These are phyloP conservation scores for Colius striatus DNA, from an alignment of 2,113 vertebrate species.

Conservation along the genomic window DNA sequence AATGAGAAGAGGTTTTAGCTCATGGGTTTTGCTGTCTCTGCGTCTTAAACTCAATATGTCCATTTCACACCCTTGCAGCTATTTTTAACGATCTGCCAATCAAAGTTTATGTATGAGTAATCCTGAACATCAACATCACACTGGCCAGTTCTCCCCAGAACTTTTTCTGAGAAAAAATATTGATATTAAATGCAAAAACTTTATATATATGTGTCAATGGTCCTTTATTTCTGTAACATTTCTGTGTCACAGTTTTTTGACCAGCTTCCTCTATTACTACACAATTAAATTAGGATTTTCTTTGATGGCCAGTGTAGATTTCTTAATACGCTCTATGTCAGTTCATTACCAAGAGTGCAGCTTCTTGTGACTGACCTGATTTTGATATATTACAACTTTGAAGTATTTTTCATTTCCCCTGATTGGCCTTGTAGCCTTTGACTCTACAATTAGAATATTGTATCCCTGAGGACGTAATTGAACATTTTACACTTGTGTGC, in stretches of 20 bases:
- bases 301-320: neutral
- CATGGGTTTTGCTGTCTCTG: neutral
- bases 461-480: neutral
- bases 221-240: neutral
- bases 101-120: neutral
- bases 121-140: neutral
- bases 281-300: neutral
- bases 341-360: neutral
- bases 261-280: neutral
- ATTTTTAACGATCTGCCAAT: neutral
- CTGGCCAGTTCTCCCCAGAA: neutral
- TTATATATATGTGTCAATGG: neutral
- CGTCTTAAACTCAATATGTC: neutral
- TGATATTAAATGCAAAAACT: neutral
- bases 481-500: neutral
- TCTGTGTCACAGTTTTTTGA: neutral
- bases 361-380: neutral
- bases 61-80: neutral
- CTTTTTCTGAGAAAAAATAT: neutral
- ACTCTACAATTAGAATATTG: neutral
- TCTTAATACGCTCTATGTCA: neutral
- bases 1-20: neutral
- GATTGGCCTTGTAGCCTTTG: neutral
- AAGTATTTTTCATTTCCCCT: constrained; percentile 1
- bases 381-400: neutral